These are phyloP conservation scores for Camponotus fellah DNA, from an alignment of 2,888 invertebrate genomes.

Conservation along the genomic window DNA sequence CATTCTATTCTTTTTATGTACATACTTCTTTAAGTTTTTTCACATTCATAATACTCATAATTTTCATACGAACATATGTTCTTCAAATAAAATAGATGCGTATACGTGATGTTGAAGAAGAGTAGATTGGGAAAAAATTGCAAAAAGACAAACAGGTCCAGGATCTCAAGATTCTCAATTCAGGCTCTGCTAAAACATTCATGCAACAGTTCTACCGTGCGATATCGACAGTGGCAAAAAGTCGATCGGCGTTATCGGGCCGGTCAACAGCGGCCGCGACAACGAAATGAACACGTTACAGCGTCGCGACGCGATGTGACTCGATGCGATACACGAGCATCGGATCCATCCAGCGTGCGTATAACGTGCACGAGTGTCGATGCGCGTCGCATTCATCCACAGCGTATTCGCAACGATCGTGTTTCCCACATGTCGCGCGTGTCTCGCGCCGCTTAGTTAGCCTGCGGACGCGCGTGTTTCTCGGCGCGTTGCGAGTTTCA, in stretches of 20 bases:
- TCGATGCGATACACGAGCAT: constrained; percentile 56
- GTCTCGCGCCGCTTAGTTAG: constrained; percentile 58
- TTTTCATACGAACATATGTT: neutral
- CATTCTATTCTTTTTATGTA: neutral
- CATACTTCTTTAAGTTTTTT: neutral
- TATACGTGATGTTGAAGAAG: neutral
- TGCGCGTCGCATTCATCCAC: constrained; percentile 53
- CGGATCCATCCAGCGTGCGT: constrained; percentile 56
- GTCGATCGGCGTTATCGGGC: constrained; percentile 49
- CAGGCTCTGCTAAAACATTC: neutral
- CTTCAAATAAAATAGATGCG: too few relatives aligned
- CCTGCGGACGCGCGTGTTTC: constrained; percentile 74
- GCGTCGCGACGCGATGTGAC: constrained; percentile 47
- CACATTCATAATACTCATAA: neutral
- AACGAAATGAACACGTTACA: constrained; percentile 71
- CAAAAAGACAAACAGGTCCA: too few relatives aligned
- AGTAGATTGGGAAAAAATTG: neutral
- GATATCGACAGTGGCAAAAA: constrained; percentile 29
- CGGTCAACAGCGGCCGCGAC: constrained; percentile 50
- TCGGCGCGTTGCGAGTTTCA: constrained; percentile 72
- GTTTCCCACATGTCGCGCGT: constrained; percentile 47
- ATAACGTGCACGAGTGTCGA: constrained; percentile 60
- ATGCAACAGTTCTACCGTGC: neutral
- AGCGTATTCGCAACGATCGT: constrained; percentile 54
- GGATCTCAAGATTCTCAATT: neutral